Percentiles rank a stretch among this genome's conserved stretches.
phyloP scores from a whole-genome alignment of 2,888 invertebrate species.

The Dione juno region DNA sequence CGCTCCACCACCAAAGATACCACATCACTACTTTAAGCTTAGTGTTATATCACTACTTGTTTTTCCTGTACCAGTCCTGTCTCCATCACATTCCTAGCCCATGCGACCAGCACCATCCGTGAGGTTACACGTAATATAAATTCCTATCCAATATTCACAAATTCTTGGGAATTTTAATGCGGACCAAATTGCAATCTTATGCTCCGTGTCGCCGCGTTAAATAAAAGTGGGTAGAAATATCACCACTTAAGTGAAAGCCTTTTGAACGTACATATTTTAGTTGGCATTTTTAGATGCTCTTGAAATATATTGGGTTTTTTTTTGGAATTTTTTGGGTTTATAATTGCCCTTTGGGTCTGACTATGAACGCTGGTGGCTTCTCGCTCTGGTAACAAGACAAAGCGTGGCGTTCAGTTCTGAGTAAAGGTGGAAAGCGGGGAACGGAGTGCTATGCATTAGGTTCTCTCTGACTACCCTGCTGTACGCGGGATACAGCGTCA shows the following conservation, averaged over 20 bases:
- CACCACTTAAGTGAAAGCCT: conserved; percentile 43
- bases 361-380: no score
- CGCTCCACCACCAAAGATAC: no score
- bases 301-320: neutral
- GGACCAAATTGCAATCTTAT: conserved; percentile 73
- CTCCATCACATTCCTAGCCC: conserved; percentile 16
- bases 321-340: no score
- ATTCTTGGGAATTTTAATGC: conserved; percentile 74
- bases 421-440: no score
- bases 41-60: neutral
- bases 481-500: no score
- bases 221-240: conserved; percentile 60
- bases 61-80: neutral
- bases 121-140: conserved; percentile 75
- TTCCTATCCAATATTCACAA: conserved; percentile 82
- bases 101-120: conserved; percentile 48
- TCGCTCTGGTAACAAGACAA: no score
- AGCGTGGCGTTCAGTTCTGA: neutral
- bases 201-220: conserved; percentile 56
- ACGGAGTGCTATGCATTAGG: no score
- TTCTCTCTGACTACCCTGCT: no score
- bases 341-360: no score
- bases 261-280: conserved; percentile 29
- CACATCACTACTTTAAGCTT: no score
- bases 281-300: neutral